These are phyloP conservation scores for Catostylus mosaicus DNA, from an alignment of 30 jellyfish, hydroid and myxozoan genomes.

Conservation along the genomic window DNA sequence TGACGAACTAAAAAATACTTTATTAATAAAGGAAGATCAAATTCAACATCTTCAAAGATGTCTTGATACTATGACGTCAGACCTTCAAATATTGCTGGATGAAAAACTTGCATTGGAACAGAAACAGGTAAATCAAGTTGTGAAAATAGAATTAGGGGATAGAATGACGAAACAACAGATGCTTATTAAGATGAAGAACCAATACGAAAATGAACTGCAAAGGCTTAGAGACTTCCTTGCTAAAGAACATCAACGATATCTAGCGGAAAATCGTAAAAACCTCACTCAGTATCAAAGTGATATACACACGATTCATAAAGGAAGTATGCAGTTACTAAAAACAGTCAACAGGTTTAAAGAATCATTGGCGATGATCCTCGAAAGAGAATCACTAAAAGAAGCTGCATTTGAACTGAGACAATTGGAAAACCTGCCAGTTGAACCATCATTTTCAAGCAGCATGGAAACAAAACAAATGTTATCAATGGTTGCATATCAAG, in stretches of 20 bases:
- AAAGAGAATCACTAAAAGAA: conserved; percentile 63
- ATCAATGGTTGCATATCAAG: conserved; percentile 58
- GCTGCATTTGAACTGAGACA: conserved; percentile 76
- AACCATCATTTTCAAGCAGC: conserved; percentile 51
- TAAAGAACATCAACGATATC: conserved; percentile 61
- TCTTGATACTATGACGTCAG: conserved; percentile 46
- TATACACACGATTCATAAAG: conserved; percentile 51
- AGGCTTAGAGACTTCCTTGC: conserved; percentile 61
- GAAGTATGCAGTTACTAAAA: conserved; percentile 64
- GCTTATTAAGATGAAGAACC: conserved; percentile 55
- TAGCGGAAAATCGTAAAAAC: conserved; percentile 65
- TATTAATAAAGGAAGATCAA: conserved; percentile 48
- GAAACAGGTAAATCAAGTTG: conserved; percentile 20
- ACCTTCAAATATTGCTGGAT: conserved; percentile 63
- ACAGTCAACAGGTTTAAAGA: conserved; percentile 78
- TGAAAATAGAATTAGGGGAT: conserved; percentile 29
- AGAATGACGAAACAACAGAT: conserved; percentile 34
- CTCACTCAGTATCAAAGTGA: conserved; percentile 56
- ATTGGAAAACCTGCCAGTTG: conserved; percentile 57
- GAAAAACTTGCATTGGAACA: conserved; percentile 59
- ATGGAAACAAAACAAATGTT: conserved; percentile 68
- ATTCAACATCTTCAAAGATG: conserved; percentile 38
- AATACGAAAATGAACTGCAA: conserved; percentile 67
- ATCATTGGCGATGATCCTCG: conserved; percentile 67
- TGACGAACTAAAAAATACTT: conserved; percentile 20